Base-by-base conservation (phyloP, 2,113 vertebrate genomes). In the Semicossyphus pulcher region DNA sequence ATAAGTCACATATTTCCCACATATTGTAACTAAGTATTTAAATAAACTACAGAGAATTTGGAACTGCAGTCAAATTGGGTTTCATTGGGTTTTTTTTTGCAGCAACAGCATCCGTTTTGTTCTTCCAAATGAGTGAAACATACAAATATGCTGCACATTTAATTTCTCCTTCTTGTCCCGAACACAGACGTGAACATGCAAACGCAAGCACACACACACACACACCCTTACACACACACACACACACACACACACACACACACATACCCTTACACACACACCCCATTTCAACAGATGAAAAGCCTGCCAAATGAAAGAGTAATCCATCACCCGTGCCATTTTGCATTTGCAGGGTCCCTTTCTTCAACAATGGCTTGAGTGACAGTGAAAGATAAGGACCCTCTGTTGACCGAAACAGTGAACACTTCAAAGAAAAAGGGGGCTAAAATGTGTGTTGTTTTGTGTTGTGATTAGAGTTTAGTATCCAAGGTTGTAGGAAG, bases 251-350 rank as follows among this genome's bases (percentile, higher is more conserved):
- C 63, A 76, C 54, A 72, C 47, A 53, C 32, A 25, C 62, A 64
- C 64, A 45, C 62, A 21, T 47, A 72, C 71, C 64, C 52, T 71
- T 65, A 69, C 37, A 77, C 82, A 74, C 84, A 81, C 78, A 79
- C 25, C 63, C 60, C 21, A 52, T 81, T 81, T 71, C 31, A 80
- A 80, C 36, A 81, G 78, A 93, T 89, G 84, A 89, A 88, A 90
- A 88, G 67, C 80, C 81, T 76, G 80, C 82, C 87, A 91, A 93
- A 91, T 93, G 82, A 94, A 92, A 85, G 87, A 91, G 86, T 91
- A 91, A 94, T 94, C 92, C 89, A 94, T 93, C 92, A 94, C 86
- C 83, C 25, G 57, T 89, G 91, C 86, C 90, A 89, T 86, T 91
- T 83, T 80, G 81, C 81, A 86, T 94, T 91, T 84, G 76, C 87